Conservation (phyloP, 2,888 invertebrate species). For the Patella pellucida region DNA sequence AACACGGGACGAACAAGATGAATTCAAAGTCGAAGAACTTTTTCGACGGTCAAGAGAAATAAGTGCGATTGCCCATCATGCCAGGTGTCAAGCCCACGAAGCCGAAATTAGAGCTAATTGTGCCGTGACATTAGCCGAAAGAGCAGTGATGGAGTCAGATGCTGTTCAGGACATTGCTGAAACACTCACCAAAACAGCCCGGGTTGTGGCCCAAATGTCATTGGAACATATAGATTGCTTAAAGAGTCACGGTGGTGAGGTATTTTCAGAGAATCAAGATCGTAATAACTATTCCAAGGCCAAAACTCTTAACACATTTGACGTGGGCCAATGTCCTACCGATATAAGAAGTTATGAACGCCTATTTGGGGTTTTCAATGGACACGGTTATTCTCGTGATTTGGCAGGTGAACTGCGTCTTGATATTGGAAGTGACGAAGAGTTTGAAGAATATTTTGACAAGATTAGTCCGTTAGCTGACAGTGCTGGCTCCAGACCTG, state of each 20-base stretch:
- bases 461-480: neutral
- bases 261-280: neutral
- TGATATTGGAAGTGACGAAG: neutral
- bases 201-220: constrained; percentile 42
- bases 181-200: constrained; percentile 40
- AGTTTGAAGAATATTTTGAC: neutral
- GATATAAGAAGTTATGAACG: no score
- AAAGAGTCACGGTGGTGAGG: neutral
- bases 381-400: neutral
- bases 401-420: neutral
- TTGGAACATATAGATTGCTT: constrained; percentile 36
- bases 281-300: neutral
- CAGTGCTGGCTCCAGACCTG: neutral
- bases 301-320: neutral
- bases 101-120: constrained; percentile 29
- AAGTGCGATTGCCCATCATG: constrained; percentile 26
- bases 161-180: constrained; percentile 40
- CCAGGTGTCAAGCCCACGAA: constrained; percentile 31
- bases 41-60: constrained; percentile 25
- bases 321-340: neutral
- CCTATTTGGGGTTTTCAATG: neutral
- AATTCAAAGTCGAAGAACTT: constrained; percentile 13
- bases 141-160: constrained; percentile 40
- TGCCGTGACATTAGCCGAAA: constrained; percentile 29
- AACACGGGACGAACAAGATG: neutral